phyloP scores from a whole-genome alignment of 2,888 invertebrate genomes.

The Aspidapion aeneum region DNA sequence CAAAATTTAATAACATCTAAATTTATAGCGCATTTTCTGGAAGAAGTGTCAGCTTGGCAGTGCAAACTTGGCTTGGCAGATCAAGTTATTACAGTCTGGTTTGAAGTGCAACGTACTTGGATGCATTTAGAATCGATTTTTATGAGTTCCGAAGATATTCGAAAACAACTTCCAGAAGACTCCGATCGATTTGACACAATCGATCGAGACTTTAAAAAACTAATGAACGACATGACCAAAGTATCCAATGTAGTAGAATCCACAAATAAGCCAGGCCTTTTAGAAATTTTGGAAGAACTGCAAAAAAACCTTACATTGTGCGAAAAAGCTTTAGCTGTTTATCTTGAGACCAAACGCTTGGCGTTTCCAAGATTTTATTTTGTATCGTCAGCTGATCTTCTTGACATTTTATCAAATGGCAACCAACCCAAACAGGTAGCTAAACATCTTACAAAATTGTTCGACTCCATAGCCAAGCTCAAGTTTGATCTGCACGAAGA shows the following conservation, averaged over 20 bases:
- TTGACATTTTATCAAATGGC: slow-evolving; percentile 94
- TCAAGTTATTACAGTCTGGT: slow-evolving; percentile 89
- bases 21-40: slow-evolving; percentile 92
- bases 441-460: slow-evolving; percentile 91
- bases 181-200: slow-evolving; percentile 89
- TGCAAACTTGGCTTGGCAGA: slow-evolving; percentile 89
- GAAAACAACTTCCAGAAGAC: slow-evolving; percentile 91
- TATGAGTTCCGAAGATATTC: slow-evolving; percentile 96
- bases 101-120: slow-evolving; percentile 97
- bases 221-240: slow-evolving; percentile 73
- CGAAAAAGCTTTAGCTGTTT: slow-evolving; percentile 95
- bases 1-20: slow-evolving; percentile 97
- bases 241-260: slow-evolving; percentile 88
- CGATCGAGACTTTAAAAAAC: slow-evolving; percentile 83
- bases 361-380: slow-evolving; percentile 97
- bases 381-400: slow-evolving; percentile 91
- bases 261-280: slow-evolving; percentile 82
- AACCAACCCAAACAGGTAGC: slow-evolving; percentile 87
- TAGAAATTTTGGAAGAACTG: slow-evolving; percentile 72
- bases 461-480: slow-evolving; percentile 89
- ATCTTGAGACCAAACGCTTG: slow-evolving; percentile 92
- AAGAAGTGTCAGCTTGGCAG: slow-evolving; percentile 94
- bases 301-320: slow-evolving; percentile 86
- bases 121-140: slow-evolving; percentile 96
- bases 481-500: slow-evolving; percentile 65